phyloP scores from a whole-genome alignment of 37 sponge, comb jelly and placozoan genomes.

The Diacarnus erythraeanus region DNA sequence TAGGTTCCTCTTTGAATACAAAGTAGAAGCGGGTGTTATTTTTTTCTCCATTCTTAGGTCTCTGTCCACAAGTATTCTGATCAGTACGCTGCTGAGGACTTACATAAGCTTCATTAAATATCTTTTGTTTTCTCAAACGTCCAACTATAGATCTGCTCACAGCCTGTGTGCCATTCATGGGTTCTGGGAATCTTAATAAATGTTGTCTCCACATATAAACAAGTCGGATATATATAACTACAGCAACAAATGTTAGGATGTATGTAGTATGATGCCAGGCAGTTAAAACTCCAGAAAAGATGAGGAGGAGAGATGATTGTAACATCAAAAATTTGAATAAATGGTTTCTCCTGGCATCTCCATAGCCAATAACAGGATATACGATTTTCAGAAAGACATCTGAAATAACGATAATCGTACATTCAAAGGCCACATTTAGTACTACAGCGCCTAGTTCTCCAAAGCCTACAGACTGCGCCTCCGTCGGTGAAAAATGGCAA shows the following conservation, averaged over 20 bases:
- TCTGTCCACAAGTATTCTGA: not conserved
- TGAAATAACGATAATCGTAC: not conserved
- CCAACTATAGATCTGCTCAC: conserved; percentile 1
- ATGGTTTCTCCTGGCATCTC: not conserved
- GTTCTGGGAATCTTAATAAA: not conserved
- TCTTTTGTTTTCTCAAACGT: not conserved
- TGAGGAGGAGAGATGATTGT: conserved; percentile 4
- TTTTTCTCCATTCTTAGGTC: no score
- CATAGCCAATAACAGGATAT: not conserved
- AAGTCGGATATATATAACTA: not conserved
- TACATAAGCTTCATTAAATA: not conserved
- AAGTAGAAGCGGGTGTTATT: no score
- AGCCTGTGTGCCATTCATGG: not conserved
- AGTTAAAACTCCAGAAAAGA: not conserved
- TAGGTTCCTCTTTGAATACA: not conserved
- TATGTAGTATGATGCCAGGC: conserved; percentile 5
- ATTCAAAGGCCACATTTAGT: not conserved
- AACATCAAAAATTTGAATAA: not conserved
- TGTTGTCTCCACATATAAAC: not conserved
- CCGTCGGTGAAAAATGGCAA: not conserved
- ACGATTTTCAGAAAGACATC: conserved; percentile 6
- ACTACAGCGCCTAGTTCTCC: not conserved
- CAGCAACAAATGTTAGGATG: conserved; percentile 1
- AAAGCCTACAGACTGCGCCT: not conserved
- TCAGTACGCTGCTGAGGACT: not conserved